Evolutionary conservation across 2,113 vertebrate genomes (phyloP), one percentile per base, ranked within the genome.

Genomic region (Petromus typicus): DNA sequence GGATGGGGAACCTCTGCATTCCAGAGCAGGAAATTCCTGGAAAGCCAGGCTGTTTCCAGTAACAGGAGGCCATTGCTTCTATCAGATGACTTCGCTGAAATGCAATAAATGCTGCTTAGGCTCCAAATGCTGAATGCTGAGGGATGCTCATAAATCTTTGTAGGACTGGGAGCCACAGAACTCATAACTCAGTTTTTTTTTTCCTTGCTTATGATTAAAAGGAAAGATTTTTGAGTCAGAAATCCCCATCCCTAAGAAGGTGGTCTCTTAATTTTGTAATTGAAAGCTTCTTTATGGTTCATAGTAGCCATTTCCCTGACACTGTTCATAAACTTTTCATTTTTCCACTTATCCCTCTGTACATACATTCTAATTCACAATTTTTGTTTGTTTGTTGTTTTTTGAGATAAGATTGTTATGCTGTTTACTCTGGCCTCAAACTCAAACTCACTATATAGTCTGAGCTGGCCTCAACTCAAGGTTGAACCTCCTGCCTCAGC

Each of bases 21-120:
- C n/a, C 27, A 69, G 81, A 40, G 75, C 57, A 95, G 91, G 93
- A 91, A 94, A 96, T 96, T 83, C 94, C 75, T 94, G 86, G 84
- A 93, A 95, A 94, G 48, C 67, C 57, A 86, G 63, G 13, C 79
- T 95, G 43, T 59, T 91, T 93, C 86, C 64, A 90, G 16, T 51
- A 95, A 86, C 43, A 84, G 71, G 12, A 71, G 78, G 88, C 73
- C 63, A 45, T 73, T 73, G 87, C 89, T 84, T 88, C 8, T n/a
- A 66, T 94, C 76, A 90, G 30, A 48, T 48, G 73, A 17, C 51
- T 20, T 64, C 61, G 73, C 48, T 91, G 79, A 93, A 95, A 92
- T 63, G 61, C 67, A 92, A 10, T 92, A 88, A 93, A 48, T 54
- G 18, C 40, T 76, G 63, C 95, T 59, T 83, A 54, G 1, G 6